Percentiles rank a stretch among this genome's conserved stretches.
Conservation (phyloP, 2,797 vertebrate genomes). For the Pempheris klunzingeri region DNA sequence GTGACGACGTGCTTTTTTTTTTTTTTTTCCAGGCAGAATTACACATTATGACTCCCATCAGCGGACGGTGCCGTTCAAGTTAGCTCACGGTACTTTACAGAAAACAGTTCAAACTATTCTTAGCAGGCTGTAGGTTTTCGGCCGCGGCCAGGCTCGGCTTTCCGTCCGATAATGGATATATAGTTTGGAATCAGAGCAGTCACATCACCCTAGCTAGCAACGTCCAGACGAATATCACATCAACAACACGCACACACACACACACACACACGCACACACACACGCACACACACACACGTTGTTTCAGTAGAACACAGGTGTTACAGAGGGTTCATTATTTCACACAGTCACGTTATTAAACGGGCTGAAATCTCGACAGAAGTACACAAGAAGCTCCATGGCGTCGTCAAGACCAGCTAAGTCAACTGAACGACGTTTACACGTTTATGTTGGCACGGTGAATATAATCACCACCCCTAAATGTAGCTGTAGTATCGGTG, state of each 20-base stretch:
- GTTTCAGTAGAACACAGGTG: not conserved
- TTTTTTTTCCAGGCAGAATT: not conserved
- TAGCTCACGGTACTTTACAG: not conserved
- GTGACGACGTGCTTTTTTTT: not conserved
- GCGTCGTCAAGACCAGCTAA: not conserved
- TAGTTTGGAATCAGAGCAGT: not conserved
- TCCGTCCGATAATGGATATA: slow-evolving; percentile 43
- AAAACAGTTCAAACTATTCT: not conserved
- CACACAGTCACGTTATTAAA: not conserved
- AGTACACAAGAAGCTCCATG: not conserved
- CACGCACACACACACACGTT: not conserved
- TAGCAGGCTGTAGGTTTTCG: not conserved
- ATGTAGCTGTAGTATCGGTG: not conserved
- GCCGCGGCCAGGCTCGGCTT: not conserved
- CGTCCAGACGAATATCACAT: not conserved
- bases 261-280: no score
- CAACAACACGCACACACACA: no score
- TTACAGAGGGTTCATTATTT: not conserved
- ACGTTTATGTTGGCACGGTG: no score
- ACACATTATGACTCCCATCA: not conserved
- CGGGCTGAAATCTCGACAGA: not conserved
- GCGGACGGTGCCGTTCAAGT: not conserved
- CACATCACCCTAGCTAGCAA: not conserved
- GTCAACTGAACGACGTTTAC: not conserved
- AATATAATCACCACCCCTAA: no score